Evolutionary conservation across 2,113 vertebrate species (phyloP), one percentile per base, ranked within the genome.

Genomic region (Trogon melanurus): DNA sequence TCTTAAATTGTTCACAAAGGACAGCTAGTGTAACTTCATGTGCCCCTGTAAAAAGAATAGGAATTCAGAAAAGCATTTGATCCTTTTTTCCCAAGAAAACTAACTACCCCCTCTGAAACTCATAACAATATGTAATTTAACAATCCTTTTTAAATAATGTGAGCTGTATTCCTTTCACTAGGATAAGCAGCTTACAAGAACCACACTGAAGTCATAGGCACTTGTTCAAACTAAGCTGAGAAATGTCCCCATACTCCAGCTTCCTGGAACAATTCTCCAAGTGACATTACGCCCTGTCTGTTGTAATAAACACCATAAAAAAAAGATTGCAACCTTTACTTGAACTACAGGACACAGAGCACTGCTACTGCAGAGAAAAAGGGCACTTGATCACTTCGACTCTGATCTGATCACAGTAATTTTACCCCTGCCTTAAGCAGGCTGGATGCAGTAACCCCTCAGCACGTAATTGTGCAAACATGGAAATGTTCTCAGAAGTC

Each of bases 171-270:
- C 64, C 57, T 86, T 90, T 76, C 92, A 67, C 44, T 23, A 56
- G 65, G 48, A 86, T 86, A 96, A 95, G 79, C 88, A 86, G 79
- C 92, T 96, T 95, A 96, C 23, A 80, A 8, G 69, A 96, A 66
- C 60, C 76, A 90, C 69, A 60, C 32, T 72, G 50, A 83, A 94
- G 60, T 84, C 88, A 82, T 5, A 78, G 82, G 79, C 73, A 79
- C 79, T 93, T 56, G 69, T 25, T 91, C 69, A 88, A 95, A 74
- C 51, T 84, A 66, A 96, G 86, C 79, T 50, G 47, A 92, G 83
- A 90, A 88, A 79, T 18, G 27, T 22, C 67, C 26, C 44, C 75
- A 64, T 12, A 64, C 53, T 88, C 54, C 58, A 41, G 25, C 41
- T 81, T 67, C 76, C 93, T 91, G 36, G 65, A 86, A 96, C 76